phyloP scores from a whole-genome alignment of 2,888 invertebrate species.

The Trimorus sp. region DNA sequence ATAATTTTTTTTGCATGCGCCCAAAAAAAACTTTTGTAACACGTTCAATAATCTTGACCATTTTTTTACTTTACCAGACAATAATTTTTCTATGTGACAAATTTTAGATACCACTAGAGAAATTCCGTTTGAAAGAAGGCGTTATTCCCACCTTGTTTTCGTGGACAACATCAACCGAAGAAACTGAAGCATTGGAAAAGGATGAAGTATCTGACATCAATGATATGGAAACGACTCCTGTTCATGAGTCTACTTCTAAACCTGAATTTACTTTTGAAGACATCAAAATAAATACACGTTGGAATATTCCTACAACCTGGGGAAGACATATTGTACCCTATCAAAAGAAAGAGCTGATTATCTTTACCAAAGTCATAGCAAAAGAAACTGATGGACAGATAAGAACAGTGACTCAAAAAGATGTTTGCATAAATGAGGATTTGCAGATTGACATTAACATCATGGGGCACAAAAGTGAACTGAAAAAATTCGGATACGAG shows the following conservation, averaged over 20 bases:
- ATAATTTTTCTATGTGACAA: too few species aligned
- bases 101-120: slow-evolving; percentile 8
- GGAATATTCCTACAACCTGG: slow-evolving; percentile 3
- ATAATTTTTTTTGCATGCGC: too few species aligned
- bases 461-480: background rate
- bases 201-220: slow-evolving; percentile 7
- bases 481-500: background rate
- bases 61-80: too few species aligned
- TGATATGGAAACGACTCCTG: too few species aligned
- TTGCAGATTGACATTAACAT: slow-evolving; percentile 3
- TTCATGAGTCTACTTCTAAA: too few species aligned
- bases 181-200: too few species aligned
- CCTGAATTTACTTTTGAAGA: slow-evolving; percentile 7
- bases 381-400: background rate
- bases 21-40: too few species aligned
- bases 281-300: background rate
- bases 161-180: too few species aligned
- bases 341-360: background rate
- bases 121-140: slow-evolving; percentile 9
- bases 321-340: background rate
- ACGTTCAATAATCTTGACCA: too few species aligned
- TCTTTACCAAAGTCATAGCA: background rate
- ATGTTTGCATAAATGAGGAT: background rate
- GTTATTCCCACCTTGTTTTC: slow-evolving; percentile 10
- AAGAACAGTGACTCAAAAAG: background rate